Evolutionary conservation across 2,797 vertebrate genomes (phyloP), one percentile per base, ranked within the genome.

Genomic region (Coranthus polyacanthus): DNA sequence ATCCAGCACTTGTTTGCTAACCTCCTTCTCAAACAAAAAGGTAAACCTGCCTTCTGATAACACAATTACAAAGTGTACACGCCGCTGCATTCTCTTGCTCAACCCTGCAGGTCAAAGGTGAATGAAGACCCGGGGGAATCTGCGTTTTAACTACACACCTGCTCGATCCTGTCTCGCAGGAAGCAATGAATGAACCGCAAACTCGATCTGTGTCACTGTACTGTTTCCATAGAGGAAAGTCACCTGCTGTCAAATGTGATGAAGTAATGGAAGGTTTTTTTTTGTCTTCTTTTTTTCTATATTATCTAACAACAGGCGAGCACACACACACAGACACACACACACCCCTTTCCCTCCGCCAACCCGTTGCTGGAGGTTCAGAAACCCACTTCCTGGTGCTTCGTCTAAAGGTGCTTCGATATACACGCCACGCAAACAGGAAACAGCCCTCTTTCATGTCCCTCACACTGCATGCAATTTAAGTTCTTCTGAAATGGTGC

Each of bases 341-440:
- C 26, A n/a, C n/a, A n/a, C 2, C 72, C 77, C 50, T 68, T 60
- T 42, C 70, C 22, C 65, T 39, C 68, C 11, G 1, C 49, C 55
- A 68, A 77, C 52, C 60, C 63, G 71, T 32, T 68, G 46, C 68
- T 59, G 20, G 39, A 81, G 79, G 58, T 68, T 82, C 20, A 80
- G 50, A 32, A 90, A 92, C 70, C 88, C 91, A 91, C 90, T 91
- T 92, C 92, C 92, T 91, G 70, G 58, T 76, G 20, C 76, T 73
- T 71, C 50, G 15, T 83, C 26, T 84, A 72, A 83, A 85, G 79
- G 88, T 89, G 82, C 68, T 47, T 84, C 71, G 47, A 57, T 53
- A 51, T 42, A 46, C 73, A 72, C 70, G 67, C 84, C 77, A 29
- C 88, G 89, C 88, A 93, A 92, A 94, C 93, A 94, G 93, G 93